Evolutionary conservation across 2,113 vertebrate species (phyloP).

Genomic region (Merops nubicus): DNA sequence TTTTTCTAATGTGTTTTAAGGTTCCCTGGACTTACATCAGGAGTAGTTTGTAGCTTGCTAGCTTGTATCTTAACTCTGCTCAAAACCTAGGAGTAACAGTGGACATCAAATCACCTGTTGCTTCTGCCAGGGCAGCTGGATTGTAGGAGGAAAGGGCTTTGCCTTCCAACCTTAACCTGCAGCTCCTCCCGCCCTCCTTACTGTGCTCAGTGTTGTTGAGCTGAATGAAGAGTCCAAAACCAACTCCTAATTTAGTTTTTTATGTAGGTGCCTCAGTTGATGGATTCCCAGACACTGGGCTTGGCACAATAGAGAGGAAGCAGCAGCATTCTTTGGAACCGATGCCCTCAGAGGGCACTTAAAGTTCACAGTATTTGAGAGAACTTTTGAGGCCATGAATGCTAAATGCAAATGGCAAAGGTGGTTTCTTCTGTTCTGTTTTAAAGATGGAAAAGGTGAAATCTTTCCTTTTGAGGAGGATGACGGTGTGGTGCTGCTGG

Average conservation of each 20-base stretch:
- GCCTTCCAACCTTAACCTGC: neutral
- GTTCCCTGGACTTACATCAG: neutral
- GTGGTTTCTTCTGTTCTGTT: neutral
- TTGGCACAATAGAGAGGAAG: neutral
- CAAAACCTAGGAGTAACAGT: neutral
- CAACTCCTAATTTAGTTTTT: neutral
- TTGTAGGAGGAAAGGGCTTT: neutral
- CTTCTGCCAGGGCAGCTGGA: conserved; percentile 6
- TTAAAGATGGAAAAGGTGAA: neutral
- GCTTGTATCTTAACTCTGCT: neutral
- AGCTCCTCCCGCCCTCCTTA: neutral
- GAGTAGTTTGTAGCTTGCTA: neutral
- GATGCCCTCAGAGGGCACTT: neutral
- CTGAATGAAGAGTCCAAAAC: neutral
- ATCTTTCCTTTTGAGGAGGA: neutral
- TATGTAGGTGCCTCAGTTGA: neutral
- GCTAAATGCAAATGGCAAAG: neutral
- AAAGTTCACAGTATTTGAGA: neutral
- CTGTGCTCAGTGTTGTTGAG: neutral
- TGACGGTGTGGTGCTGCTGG: neutral
- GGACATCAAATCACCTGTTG: neutral
- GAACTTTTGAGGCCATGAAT: neutral
- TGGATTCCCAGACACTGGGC: neutral
- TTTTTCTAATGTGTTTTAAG: conserved; percentile 8
- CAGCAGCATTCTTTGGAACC: neutral